These are phyloP conservation scores for Drosophila rellima DNA, from an alignment of 2,888 invertebrate genomes.

Conservation along the genomic window DNA sequence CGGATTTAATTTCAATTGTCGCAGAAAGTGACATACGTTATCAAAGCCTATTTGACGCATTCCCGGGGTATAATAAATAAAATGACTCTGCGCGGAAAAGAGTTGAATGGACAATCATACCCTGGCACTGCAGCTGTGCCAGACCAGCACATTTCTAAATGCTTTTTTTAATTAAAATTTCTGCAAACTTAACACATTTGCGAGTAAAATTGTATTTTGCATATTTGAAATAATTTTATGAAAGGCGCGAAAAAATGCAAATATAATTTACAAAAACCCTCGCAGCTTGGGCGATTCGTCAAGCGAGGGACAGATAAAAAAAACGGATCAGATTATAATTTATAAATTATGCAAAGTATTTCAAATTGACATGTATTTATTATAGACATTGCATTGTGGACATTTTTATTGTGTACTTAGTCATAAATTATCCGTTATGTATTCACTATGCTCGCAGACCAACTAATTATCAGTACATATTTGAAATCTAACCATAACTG, in stretches of 20 bases:
- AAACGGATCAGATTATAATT: constrained; percentile 6
- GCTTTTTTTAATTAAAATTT: constrained; percentile 77
- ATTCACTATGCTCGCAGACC: constrained; percentile 1
- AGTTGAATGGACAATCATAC: constrained; percentile 2
- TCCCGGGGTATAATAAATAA: constrained; percentile 2
- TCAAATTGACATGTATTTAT: constrained; percentile 29
- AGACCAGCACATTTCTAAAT: constrained; percentile 71
- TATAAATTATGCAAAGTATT: constrained; percentile 32
- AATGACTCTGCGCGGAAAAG: constrained; percentile 8
- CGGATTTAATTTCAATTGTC: not conserved
- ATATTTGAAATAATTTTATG: constrained; percentile 50
- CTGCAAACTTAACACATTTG: constrained; percentile 74
- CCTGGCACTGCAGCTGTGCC: constrained; percentile 29
- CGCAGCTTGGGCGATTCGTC: constrained; percentile 19
- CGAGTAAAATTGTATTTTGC: constrained; percentile 57
- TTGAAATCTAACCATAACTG: not conserved
- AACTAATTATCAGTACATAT: constrained; percentile 12
- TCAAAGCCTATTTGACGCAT: not conserved
- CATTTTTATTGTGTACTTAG: constrained; percentile 16
- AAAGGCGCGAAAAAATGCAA: constrained; percentile 43
- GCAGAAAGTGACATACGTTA: not conserved
- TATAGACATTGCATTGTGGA: constrained; percentile 3
- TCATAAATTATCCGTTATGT: constrained; percentile 14
- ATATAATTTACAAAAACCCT: constrained; percentile 68
- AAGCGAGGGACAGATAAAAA: not conserved